Conservation (phyloP, 2,888 invertebrate species). For the Dastarcus helophoroides region DNA sequence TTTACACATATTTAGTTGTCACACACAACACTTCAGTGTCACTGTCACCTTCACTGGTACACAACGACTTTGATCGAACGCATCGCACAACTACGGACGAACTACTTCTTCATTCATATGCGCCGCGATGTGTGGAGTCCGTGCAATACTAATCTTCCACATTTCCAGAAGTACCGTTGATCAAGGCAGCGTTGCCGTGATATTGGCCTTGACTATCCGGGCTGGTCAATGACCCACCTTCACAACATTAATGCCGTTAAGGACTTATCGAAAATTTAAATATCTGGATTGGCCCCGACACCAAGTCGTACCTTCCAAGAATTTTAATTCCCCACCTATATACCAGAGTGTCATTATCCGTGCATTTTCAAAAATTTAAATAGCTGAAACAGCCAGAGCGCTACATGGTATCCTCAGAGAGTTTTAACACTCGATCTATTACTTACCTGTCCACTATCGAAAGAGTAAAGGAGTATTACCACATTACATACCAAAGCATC, state of each 20-base stretch:
- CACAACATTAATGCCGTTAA: no score
- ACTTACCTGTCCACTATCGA: no score
- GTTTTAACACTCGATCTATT: no score
- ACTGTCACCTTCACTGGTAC: constrained; percentile 24
- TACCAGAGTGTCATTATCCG: background rate
- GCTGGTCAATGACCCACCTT: constrained; percentile 31
- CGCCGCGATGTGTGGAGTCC: constrained; percentile 24
- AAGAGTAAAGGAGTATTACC: no score
- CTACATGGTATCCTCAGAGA: no score
- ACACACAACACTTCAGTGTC: constrained; percentile 22
- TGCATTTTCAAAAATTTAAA: constrained; percentile 1
- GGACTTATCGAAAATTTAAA: no score
- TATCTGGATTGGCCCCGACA: no score
- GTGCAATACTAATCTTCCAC: constrained; percentile 35
- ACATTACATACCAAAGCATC: no score
- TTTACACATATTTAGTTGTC: constrained; percentile 21
- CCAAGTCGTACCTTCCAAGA: constrained; percentile 8
- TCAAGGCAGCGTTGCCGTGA: constrained; percentile 8
- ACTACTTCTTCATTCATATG: constrained; percentile 33
- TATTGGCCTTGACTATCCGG: constrained; percentile 27
- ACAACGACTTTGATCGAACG: constrained; percentile 12
- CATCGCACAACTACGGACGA: constrained; percentile 16
- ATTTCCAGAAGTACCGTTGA: constrained; percentile 35
- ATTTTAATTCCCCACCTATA: constrained; percentile 8
- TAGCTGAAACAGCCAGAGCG: no score